phyloP scores from a whole-genome alignment of 2,888 invertebrate genomes.

The Dromius quadrimaculatus region DNA sequence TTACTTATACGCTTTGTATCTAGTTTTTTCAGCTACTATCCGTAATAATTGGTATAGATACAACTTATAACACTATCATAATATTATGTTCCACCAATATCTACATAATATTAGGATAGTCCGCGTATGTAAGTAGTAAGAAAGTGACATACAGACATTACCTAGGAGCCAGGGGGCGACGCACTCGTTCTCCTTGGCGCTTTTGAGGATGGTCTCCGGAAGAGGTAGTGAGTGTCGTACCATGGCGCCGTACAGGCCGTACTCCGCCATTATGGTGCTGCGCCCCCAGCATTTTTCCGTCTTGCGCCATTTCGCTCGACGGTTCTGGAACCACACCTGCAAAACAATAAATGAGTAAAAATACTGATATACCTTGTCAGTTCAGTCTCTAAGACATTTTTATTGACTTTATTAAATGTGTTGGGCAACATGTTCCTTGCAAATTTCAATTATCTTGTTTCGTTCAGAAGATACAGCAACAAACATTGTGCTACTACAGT shows the following conservation, averaged over 20 bases:
- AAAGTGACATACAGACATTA: slow-evolving; percentile 69
- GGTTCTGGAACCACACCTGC: slow-evolving; percentile 99
- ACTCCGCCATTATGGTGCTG: slow-evolving; percentile 99
- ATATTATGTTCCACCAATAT: slow-evolving; percentile 5
- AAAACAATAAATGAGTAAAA: no score
- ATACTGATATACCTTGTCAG: no score
- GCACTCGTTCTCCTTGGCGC: slow-evolving; percentile 95
- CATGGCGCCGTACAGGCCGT: slow-evolving; percentile 99
- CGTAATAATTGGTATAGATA: no score
- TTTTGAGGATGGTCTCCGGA: slow-evolving; percentile 98
- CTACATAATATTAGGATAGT: background rate
- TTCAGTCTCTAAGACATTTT: no score
- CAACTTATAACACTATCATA: no score
- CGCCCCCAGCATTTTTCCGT: slow-evolving; percentile 99
- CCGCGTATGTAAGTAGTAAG: background rate
- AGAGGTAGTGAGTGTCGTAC: slow-evolving; percentile 98
- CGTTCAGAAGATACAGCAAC: no score
- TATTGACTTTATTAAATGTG: no score
- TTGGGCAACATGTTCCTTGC: no score
- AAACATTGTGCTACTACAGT: no score
- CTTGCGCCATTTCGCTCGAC: slow-evolving; percentile 99
- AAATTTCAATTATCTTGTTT: no score
- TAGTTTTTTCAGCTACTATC: no score
- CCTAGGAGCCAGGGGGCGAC: slow-evolving; percentile 99
- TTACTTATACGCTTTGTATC: no score